A percentile compares a stretch with the other conserved stretches of the same genome.
Evolutionary conservation across 2,888 invertebrate species (phyloP).

Genomic region (Pilophorus perplexus): DNA sequence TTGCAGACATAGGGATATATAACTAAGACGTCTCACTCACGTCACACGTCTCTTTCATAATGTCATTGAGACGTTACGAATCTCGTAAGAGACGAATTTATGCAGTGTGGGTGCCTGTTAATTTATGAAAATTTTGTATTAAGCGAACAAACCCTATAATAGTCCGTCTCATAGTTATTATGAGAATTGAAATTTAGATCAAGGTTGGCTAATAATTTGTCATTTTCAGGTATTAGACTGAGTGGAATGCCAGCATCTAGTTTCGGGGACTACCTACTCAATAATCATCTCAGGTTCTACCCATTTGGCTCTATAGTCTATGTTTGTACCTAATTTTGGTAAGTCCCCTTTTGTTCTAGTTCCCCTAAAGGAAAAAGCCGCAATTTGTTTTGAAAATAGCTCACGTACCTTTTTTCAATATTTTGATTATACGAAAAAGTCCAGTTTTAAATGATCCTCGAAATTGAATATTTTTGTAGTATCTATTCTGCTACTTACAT

Average conservation of each 20-base stretch:
- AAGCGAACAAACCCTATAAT: too few species aligned
- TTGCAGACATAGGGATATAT: too few species aligned
- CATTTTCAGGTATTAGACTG: constrained; percentile 28
- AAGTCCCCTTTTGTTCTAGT: background rate
- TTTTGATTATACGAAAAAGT: background rate
- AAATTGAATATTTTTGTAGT: too few species aligned
- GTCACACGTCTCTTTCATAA: too few species aligned
- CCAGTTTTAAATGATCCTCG: too few species aligned
- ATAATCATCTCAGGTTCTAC: background rate
- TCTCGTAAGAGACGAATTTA: too few species aligned
- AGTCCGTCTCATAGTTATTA: background rate
- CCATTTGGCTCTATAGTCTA: background rate
- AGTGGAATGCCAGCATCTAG: background rate
- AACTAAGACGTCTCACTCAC: too few species aligned
- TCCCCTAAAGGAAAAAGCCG: background rate
- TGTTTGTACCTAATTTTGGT: background rate
- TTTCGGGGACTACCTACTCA: background rate
- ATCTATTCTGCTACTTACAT: too few species aligned
- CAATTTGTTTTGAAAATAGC: background rate
- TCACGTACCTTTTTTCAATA: background rate
- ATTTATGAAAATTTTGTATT: too few species aligned
- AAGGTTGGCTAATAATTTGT: background rate
- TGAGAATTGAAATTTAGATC: background rate
- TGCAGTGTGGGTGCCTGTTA: too few species aligned
- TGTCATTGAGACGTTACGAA: too few species aligned